Evolutionary conservation across 2,113 vertebrate genomes (phyloP).

Genomic region (Hypocryptadius cinnamomeus): DNA sequence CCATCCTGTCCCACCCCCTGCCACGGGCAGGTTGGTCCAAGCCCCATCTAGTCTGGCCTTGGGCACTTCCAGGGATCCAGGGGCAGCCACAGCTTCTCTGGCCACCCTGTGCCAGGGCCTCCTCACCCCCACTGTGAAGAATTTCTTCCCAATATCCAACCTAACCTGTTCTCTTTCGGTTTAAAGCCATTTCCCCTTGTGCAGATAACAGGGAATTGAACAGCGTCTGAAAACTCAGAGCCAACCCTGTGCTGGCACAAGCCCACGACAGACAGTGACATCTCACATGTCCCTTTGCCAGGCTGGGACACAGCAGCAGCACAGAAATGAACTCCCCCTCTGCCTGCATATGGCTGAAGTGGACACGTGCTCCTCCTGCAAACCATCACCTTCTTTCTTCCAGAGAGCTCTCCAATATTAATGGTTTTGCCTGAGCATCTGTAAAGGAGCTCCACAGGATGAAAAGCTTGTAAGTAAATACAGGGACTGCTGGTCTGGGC

Average conservation of each 20-base stretch:
- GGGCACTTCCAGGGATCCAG: neutral
- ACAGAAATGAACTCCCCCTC: neutral
- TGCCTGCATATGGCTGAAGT: neutral
- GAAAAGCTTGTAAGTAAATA: neutral
- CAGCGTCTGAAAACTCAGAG: neutral
- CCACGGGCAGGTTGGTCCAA: neutral
- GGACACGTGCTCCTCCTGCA: neutral
- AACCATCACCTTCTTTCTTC: neutral
- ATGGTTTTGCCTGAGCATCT: neutral
- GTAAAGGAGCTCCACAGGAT: neutral
- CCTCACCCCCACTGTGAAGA: rapidly evolving
- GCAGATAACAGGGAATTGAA: neutral
- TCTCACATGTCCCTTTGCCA: neutral
- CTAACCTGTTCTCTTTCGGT: neutral
- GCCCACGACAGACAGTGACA: neutral
- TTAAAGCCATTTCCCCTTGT: neutral
- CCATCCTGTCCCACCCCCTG: neutral
- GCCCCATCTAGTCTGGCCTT: rapidly evolving
- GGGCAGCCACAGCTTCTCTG: neutral
- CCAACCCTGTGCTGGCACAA: neutral
- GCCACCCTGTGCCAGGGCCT: neutral
- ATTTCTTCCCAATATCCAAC: neutral
- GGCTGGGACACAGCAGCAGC: neutral
- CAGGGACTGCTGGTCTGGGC: neutral
- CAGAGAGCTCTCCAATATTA: neutral